Conservation (phyloP, 2,888 invertebrate genomes). For the Ganaspis brasiliensis region DNA sequence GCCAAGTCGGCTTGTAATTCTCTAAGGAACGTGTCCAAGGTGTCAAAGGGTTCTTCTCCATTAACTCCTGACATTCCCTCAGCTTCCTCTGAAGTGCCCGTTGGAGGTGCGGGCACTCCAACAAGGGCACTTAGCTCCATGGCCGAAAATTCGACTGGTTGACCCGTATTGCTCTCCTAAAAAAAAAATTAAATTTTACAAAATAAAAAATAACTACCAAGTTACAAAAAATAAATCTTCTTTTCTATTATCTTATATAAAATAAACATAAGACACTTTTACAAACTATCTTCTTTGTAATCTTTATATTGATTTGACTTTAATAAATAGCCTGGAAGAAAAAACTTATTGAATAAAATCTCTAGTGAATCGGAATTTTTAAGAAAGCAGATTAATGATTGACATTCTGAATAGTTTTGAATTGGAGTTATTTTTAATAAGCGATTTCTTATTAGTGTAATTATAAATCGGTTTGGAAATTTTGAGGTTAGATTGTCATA, state of each 20-base stretch:
- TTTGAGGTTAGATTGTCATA: no score
- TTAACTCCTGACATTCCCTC: conserved; percentile 72
- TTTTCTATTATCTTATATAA: not conserved
- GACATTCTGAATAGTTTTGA: no score
- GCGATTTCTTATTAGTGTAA: no score
- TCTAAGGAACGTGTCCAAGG: conserved; percentile 90
- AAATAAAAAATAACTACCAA: not conserved
- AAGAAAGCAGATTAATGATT: no score
- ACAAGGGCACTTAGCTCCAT: conserved; percentile 78
- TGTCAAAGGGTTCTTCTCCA: conserved; percentile 92
- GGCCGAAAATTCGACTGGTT: conserved; percentile 77
- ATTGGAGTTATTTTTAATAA: no score
- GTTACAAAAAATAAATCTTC: not conserved
- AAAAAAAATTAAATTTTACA: conserved; percentile 45
- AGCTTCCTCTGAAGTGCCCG: conserved; percentile 74
- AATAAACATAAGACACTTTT: no score
- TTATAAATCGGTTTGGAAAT: no score
- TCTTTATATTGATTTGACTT: no score
- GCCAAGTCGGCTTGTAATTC: conserved; percentile 84
- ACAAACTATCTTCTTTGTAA: no score
- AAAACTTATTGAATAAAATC: no score
- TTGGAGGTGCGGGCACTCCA: conserved; percentile 72
- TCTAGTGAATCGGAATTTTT: no score
- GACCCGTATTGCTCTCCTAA: conserved; percentile 78
- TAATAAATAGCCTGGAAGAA: no score